Percentiles rank a stretch among this genome's conserved stretches.
phyloP scores from a whole-genome alignment of 2,113 vertebrate genomes.

The Lates calcarifer region DNA sequence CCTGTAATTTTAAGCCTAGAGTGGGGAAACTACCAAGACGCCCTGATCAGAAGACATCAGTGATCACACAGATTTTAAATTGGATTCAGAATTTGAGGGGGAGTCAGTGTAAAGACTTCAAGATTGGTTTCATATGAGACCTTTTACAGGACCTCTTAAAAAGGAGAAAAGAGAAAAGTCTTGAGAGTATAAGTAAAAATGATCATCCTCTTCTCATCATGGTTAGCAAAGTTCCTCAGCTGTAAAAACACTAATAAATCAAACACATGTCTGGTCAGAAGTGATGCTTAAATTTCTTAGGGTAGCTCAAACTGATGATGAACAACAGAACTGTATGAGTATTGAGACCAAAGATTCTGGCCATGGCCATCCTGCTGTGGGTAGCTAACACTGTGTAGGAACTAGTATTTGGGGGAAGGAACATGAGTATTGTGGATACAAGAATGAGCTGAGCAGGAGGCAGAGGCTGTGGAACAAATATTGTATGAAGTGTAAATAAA shows the following conservation, averaged over 20 bases:
- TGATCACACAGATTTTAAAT: conserved; percentile 38
- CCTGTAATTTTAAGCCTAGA: neutral
- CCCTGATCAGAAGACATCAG: conserved; percentile 31
- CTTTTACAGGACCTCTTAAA: neutral
- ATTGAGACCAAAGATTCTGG: neutral
- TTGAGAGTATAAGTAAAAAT: neutral
- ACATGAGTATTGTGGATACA: neutral
- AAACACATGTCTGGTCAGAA: neutral
- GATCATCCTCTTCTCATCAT: neutral
- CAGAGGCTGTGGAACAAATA: neutral
- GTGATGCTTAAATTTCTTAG: neutral
- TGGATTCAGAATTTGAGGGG: neutral
- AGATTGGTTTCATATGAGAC: neutral
- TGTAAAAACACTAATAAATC: neutral
- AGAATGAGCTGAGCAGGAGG: neutral
- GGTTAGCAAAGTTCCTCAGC: neutral
- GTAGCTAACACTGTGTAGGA: neutral
- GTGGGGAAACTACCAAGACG: neutral
- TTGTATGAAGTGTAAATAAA: neutral
- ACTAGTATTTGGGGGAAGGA: neutral
- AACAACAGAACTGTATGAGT: neutral
- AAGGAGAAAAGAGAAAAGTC: neutral
- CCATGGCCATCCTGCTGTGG: neutral
- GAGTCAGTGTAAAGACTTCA: neutral
- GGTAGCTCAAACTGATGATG: neutral